Conservation (phyloP, 2,888 invertebrate species). For the Amblyjoppa proteus region DNA sequence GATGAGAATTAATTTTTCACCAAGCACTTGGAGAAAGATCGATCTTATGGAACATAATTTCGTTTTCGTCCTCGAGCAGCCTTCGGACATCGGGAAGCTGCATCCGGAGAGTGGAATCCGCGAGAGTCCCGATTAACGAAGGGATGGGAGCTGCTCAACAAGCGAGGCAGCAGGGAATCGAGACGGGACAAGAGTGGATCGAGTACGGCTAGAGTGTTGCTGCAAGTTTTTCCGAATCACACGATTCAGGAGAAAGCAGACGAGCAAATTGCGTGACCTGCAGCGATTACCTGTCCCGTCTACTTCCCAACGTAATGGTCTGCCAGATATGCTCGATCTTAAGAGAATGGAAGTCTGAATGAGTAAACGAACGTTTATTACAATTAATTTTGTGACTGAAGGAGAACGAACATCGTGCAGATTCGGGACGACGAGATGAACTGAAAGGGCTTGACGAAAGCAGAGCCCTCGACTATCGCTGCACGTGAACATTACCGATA, state of each 20-base stretch:
- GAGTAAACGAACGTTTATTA: too few species aligned
- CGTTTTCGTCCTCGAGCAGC: background rate
- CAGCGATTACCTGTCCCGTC: background rate
- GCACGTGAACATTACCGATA: too few species aligned
- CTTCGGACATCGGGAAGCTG: constrained; percentile 54
- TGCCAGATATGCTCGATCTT: too few species aligned
- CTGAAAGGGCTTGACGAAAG: too few species aligned
- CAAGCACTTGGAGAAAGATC: too few species aligned
- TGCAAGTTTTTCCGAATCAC: constrained; percentile 38
- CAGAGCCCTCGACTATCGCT: too few species aligned
- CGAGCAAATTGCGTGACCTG: constrained; percentile 21
- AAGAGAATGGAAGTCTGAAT: too few species aligned
- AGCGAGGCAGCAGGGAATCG: constrained; percentile 56
- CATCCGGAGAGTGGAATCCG: constrained; percentile 60
- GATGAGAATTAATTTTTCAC: too few species aligned
- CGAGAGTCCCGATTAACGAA: constrained; percentile 59
- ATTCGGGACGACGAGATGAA: too few species aligned
- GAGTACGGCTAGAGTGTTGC: constrained; percentile 54
- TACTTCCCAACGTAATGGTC: too few species aligned
- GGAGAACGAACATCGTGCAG: too few species aligned
- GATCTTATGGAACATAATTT: background rate
- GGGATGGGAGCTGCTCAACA: constrained; percentile 65
- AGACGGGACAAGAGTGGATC: constrained; percentile 58
- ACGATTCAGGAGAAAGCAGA: background rate
- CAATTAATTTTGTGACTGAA: too few species aligned